Percentiles rank a stretch among this genome's conserved stretches.
phyloP scores from a whole-genome alignment of 1,140 invertebrate genomes.

The Pygmarrhopalites habei region DNA sequence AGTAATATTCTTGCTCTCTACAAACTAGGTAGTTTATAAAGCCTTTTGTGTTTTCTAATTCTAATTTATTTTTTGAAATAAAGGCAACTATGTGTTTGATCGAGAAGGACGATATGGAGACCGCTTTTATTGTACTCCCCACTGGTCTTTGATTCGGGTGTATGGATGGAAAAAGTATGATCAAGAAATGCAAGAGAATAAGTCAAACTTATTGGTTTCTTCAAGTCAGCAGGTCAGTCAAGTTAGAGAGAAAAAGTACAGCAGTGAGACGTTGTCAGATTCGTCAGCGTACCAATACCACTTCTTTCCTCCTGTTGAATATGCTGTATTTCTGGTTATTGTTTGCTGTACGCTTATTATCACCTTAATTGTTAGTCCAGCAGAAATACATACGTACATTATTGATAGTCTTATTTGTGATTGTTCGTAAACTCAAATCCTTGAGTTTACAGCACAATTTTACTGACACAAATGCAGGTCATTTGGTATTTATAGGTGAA shows the following conservation, averaged over 20 bases:
- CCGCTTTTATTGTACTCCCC: slow-evolving; percentile 73
- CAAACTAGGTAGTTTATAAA: too few species aligned
- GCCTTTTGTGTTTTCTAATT: not conserved
- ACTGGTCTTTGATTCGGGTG: slow-evolving; percentile 47
- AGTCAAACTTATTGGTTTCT: not conserved
- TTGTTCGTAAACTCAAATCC: slow-evolving; percentile 1
- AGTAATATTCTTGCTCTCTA: too few species aligned
- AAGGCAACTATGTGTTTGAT: slow-evolving; percentile 65
- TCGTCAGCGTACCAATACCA: slow-evolving; percentile 3
- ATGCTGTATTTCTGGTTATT: slow-evolving; percentile 22
- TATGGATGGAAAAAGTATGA: slow-evolving; percentile 39
- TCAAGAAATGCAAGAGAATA: slow-evolving; percentile 1
- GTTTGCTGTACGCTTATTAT: slow-evolving; percentile 20
- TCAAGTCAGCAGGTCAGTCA: slow-evolving; percentile 31
- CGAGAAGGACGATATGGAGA: slow-evolving; percentile 62
- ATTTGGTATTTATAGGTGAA: too few species aligned
- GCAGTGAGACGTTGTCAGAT: not conserved
- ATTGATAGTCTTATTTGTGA: slow-evolving; percentile 12
- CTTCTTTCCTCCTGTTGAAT: slow-evolving; percentile 26
- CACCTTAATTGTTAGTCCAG: slow-evolving; percentile 26
- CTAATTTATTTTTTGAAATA: not conserved
- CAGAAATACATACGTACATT: slow-evolving; percentile 31
- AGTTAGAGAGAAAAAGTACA: slow-evolving; percentile 6
- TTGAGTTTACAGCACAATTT: too few species aligned
- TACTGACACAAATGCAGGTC: too few species aligned